phyloP scores from a whole-genome alignment of 2,797 vertebrate genomes.

The Lates japonicus region DNA sequence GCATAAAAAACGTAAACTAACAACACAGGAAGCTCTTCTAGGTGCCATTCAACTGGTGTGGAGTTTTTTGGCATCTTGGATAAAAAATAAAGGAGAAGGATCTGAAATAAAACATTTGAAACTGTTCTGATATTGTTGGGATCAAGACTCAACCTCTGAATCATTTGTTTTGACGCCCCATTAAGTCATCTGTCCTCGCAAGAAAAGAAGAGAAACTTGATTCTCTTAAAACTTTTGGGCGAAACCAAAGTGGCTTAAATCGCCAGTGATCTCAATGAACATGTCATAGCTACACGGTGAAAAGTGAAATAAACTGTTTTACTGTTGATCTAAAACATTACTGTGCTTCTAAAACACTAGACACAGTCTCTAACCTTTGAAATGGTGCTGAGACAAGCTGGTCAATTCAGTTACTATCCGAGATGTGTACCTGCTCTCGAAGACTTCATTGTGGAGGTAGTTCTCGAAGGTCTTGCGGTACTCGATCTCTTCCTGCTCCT shows the following conservation, averaged over 20 bases:
- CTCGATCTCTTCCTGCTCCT: constrained; percentile 93
- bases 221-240: background rate
- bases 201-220: background rate
- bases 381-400: background rate
- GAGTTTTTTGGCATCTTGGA: background rate
- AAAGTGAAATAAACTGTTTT: background rate
- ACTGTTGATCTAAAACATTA: background rate
- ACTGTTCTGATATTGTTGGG: background rate
- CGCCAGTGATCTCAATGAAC: no score
- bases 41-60: background rate
- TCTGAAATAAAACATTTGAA: background rate
- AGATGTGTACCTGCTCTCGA: constrained; percentile 89
- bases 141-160: background rate
- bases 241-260: background rate
- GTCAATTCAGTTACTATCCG: background rate
- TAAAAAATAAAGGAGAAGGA: background rate
- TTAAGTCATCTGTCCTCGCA: background rate
- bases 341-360: background rate
- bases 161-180: background rate
- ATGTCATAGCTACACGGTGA: background rate
- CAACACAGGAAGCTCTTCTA: constrained; percentile 6
- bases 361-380: background rate
- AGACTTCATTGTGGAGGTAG: constrained; percentile 97
- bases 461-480: constrained; percentile 97
- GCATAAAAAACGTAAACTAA: constrained; percentile 14